Evolutionary conservation across 2,797 vertebrate genomes (phyloP), one percentile per base, ranked within the genome.

Genomic region (Yasuhikotakia modesta): DNA sequence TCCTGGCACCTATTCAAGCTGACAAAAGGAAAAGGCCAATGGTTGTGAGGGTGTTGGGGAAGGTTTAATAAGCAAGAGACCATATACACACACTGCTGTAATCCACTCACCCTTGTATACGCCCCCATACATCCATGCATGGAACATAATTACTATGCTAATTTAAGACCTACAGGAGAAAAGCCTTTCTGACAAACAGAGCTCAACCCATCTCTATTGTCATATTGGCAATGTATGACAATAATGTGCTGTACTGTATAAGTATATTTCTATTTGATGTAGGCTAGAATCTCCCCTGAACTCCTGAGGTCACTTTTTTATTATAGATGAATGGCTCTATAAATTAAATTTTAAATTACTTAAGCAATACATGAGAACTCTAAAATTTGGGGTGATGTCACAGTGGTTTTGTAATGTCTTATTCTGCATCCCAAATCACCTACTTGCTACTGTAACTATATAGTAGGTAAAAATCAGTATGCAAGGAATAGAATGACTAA

Each of bases 171-270:
- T 70, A 65, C n/a, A 77, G 27, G 22, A 71, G 16, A 27, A 48
- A 60, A 73, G 72, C 48, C 2, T 61, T 55, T 76, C 71, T 63
- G 80, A 81, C 74, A 82, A 32, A 73, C 69, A 7, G 57, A 70
- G 60, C 27, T 63, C 30, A 55, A 63, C 30, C 55, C 55, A 19
- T 76, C 50, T 14, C 70, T 70, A 24, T 19, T 21, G 35, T 30
- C 58, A 60, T 32, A n/a, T n/a, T n/a, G n/a, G 32, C 70, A 22
- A 24, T n/a, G 30, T 72, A n/a, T 75, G 35, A 58, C 64, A 76
- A 68, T 35, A 35, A 35, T 35, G 32, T 35, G 32, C 32, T 5
- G 32, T 35, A 35, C 32, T 35, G 32, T 35, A 35, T 35, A 35
- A 35, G 32, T 35, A 35, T 3, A 67, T 76, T 35, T 65, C 14